phyloP scores from a whole-genome alignment of 2,113 vertebrate genomes.

The Hippocampus guttulatus region DNA sequence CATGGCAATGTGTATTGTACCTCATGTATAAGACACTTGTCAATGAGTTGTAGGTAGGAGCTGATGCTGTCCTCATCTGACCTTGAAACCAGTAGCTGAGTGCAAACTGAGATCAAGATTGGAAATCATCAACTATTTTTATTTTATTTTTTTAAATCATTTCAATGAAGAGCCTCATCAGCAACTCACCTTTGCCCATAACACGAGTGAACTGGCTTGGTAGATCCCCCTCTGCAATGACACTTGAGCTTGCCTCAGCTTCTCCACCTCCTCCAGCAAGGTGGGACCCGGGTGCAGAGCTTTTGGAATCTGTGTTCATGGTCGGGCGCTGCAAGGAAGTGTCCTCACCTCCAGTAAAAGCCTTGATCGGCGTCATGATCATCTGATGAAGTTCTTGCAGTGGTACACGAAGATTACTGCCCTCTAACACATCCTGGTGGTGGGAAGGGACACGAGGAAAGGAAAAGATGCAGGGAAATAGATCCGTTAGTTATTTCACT shows the following conservation, averaged over 20 bases:
- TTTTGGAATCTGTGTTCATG: constrained; percentile 74
- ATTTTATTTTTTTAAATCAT: background rate
- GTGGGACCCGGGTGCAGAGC: constrained; percentile 76
- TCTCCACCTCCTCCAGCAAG: constrained; percentile 74
- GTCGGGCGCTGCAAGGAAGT: constrained; percentile 74
- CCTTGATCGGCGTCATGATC: constrained; percentile 96
- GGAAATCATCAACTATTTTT: background rate
- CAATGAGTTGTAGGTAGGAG: constrained; percentile 96
- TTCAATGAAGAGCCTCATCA: background rate
- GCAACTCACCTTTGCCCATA: constrained; percentile 93
- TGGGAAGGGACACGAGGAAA: background rate
- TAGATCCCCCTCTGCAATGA: constrained; percentile 86
- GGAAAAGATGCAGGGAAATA: constrained; percentile 1
- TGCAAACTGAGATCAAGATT: constrained; percentile 79
- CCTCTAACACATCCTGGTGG: constrained; percentile 90
- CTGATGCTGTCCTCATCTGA: constrained; percentile 97
- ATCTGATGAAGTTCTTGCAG: constrained; percentile 98
- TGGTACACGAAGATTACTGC: constrained; percentile 84
- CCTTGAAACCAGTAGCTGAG: constrained; percentile 93
- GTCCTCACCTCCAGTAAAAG: constrained; percentile 70
- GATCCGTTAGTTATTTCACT: too few species aligned
- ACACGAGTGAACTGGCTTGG: constrained; percentile 95
- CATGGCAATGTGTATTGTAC: constrained; percentile 63
- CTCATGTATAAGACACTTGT: constrained; percentile 97
- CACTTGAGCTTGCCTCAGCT: constrained; percentile 74